phyloP scores from a whole-genome alignment of 2,888 invertebrate species.

The Hemaris fuciformis region DNA sequence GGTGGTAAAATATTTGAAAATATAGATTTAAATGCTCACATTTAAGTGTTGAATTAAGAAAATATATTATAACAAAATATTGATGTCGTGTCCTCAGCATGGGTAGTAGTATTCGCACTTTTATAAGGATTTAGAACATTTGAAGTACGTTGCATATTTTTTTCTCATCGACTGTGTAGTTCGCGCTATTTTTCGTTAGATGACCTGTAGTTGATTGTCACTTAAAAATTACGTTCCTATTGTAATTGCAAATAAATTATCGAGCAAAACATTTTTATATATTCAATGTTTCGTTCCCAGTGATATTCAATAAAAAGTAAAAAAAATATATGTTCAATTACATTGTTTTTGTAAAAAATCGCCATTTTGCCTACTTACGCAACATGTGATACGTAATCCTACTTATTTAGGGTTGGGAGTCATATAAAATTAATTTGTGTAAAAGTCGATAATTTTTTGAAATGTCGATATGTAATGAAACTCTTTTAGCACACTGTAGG shows the following conservation, averaged over 20 bases:
- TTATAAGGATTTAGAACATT: conserved; percentile 34
- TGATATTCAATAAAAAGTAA: neutral
- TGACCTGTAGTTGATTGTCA: neutral
- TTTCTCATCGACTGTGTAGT: conserved; percentile 2
- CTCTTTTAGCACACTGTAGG: neutral
- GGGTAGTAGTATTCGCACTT: conserved; percentile 45
- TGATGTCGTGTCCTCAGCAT: conserved; percentile 30
- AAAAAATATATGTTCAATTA: too few species aligned
- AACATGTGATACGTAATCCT: neutral
- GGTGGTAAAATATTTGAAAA: neutral
- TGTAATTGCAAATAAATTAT: neutral
- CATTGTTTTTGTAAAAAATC: neutral
- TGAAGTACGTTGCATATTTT: conserved; percentile 20
- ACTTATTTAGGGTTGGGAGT: neutral
- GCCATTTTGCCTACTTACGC: neutral
- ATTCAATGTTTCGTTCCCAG: neutral
- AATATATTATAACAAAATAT: neutral
- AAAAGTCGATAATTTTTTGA: neutral
- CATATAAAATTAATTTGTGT: neutral
- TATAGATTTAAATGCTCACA: neutral
- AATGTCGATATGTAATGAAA: neutral
- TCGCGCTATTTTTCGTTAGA: neutral
- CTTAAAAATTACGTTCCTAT: neutral
- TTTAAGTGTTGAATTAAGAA: neutral
- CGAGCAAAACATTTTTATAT: neutral